A percentile compares a stretch with the other conserved stretches of the same genome.
These are phyloP conservation scores for Conus betulinus DNA, from an alignment of 1,140 invertebrate species.

Conservation along the genomic window DNA sequence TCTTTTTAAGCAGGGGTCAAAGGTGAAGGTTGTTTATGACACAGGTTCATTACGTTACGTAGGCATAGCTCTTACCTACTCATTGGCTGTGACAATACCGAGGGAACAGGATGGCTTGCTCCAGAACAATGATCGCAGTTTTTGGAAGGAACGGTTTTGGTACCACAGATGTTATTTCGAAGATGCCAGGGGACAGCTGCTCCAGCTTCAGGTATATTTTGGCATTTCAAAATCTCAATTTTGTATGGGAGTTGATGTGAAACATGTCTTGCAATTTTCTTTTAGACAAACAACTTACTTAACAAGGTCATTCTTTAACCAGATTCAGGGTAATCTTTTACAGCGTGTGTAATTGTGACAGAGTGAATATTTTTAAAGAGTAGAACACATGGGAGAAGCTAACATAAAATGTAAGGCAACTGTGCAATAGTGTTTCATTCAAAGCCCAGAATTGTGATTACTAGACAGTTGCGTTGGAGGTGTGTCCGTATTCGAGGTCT, in stretches of 20 bases:
- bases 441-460: no score
- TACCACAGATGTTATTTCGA: slow-evolving; percentile 15
- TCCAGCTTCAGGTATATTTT: slow-evolving; percentile 29
- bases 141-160: slow-evolving; percentile 12
- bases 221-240: background rate
- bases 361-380: no score
- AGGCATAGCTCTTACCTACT: background rate
- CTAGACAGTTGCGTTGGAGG: background rate
- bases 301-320: slow-evolving; percentile 4
- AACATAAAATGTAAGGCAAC: no score
- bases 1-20: background rate
- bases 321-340: background rate
- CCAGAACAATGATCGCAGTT: slow-evolving; percentile 21
- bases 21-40: slow-evolving; percentile 10
- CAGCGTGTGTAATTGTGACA: no score
- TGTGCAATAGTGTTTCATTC: no score
- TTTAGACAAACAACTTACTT: background rate
- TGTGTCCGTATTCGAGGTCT: slow-evolving; percentile 13
- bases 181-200: slow-evolving; percentile 27
- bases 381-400: no score
- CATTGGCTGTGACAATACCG: background rate
- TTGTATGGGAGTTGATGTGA: background rate
- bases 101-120: background rate
- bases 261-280: background rate
- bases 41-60: background rate